Base-by-base conservation (phyloP, 1,140 invertebrate genomes). In the Mya arenaria region DNA sequence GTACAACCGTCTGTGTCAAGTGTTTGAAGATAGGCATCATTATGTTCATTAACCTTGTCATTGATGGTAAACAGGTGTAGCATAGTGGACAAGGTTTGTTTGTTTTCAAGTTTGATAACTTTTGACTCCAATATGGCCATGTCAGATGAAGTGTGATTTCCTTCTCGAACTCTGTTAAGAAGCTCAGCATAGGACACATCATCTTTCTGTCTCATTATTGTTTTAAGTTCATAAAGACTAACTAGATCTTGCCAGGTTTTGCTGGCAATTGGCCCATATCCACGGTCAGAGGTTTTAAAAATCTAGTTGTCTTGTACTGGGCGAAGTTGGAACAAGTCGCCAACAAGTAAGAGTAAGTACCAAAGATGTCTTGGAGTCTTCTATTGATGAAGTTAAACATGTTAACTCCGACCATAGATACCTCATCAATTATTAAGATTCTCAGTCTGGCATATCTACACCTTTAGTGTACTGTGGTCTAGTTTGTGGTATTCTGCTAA, bases 131-230 rank as follows among this genome's bases (percentile, higher is more conserved):
- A 37, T 32, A 68, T 17, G 15, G 56, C 37, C 2, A 83, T 63
- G 52, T 84, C 85, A 17, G 68, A 15, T 6, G 32, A 15, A 23
- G 34, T 82, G 4, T 77, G 73, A 1, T 82, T 79, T 28, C 77
- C 78, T 74, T 77, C 84, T 56, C 68, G 58, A 25, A 85, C 23
- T 55, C 62, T 84, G 52, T 87, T 86, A 3, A 85, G 30, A 17
- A 73, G n/a, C 52, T 87, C 71, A 39, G 83, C 83, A 87, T 80
- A 87, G 13, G 17, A 8, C 41, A 44, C 68, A 55, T 84, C 82
- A 78, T 85, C 72, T 72, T 65, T 82, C 44, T 85, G 84, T 75
- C 85, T 34, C 85, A 87, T 87, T 17, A 87, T 86, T 30, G 73
- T 63, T 80, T 52, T 87, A n/a, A 87, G 36, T 77, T 85, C 75